Base-by-base conservation (phyloP, 2,888 invertebrate species). In the Leptarthrus brevirostris region DNA sequence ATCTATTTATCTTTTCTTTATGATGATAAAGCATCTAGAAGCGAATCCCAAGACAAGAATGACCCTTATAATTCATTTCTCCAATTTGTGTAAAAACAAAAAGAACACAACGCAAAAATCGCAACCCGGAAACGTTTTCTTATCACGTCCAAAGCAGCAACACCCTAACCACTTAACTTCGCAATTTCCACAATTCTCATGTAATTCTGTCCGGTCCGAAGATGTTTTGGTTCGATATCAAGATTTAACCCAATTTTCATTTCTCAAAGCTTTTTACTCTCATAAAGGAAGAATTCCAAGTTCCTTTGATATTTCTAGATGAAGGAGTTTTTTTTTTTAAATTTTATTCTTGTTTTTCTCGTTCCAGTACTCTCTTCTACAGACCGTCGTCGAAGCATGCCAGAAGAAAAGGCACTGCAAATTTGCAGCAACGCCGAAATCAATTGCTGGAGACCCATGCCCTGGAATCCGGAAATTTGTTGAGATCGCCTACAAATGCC, bases 401-500 rank as follows among this genome's bases (percentile, higher is more conserved):
- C 95, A 97, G 86, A 96, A 96, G 88, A 94, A 95, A 85, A 87
- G 93, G 53, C 92, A 93, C 82, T 98, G 98, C 87, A 93, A 93
- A 83, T 93, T 98, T 84, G 91, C 93, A 83, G 95, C 96, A 71
- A 92, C 92, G 80, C 92, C 95, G n/a, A 91, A 92, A 82, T 93
- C 93, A 58, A 94, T 95, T 82, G 92, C 92, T 24, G 91, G 91
- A 53, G 97, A 98, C 87, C 96, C 97, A 0, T 98, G 97, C 83
- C 96, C 96, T 10, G 92, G 93, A 20, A 91, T 94, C 75, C 89
- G 93, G 78, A 96, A 97, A 86, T 97, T 95, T 87, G 93, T 97
- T 78, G 96, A 97, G 87, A 95, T 97, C 78, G 95, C 95, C 80
- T 98, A 96, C 87, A 97, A 97, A 87, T 98, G 98, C 88, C 90